Evolutionary conservation across 2,888 invertebrate genomes (phyloP), one percentile per base, ranked within the genome.

Genomic region (Sphinx pinastri): DNA sequence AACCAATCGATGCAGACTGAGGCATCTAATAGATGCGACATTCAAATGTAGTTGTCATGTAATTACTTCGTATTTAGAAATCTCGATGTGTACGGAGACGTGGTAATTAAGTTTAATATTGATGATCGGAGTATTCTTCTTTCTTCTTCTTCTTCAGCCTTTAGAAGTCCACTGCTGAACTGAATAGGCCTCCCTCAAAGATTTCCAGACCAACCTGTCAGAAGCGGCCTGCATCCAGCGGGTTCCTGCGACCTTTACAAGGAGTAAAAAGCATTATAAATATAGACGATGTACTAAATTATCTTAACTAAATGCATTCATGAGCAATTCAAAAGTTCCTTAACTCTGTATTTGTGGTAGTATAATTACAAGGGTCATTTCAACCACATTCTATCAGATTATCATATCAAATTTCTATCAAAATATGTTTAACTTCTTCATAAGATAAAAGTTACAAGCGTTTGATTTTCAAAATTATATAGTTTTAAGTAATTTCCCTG

Each of bases 1-100:
- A 68, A 76, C 75, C 72, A 68, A 70, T 80, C 80, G 80, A 83
- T 81, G 79, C 79, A 80, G 79, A 78, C 77, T 81, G 81, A 76
- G 79, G 74, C 70, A 71, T 70, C 59, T 76, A 77, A 71, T 73
- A 74, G 75, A 73, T 49, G 59, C 25, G 58, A 59, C 58, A 58
- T 19, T 11, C 31, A 59, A n/a, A 51, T 59, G 52, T 59, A 38
- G 13, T 54, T 45, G 54, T n/a, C 19, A 12, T 47, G 45, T 8
- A n/a, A 16, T 16, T 2, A 45, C 16, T 60, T 12, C 11, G n/a
- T 12, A 60, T 3, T 19, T 1, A 16, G 6, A 1, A 16, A 1
- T 16, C 6, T 54, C 45, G 2, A 25, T 25, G 8, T 16, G 12
- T 16, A 57, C 19, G 25, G 4, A 59, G 38, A 59, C 5, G n/a